A percentile compares a stretch with the other conserved stretches of the same genome.
Evolutionary conservation across 1,140 invertebrate species (phyloP).

Genomic region (Cherax destructor): DNA sequence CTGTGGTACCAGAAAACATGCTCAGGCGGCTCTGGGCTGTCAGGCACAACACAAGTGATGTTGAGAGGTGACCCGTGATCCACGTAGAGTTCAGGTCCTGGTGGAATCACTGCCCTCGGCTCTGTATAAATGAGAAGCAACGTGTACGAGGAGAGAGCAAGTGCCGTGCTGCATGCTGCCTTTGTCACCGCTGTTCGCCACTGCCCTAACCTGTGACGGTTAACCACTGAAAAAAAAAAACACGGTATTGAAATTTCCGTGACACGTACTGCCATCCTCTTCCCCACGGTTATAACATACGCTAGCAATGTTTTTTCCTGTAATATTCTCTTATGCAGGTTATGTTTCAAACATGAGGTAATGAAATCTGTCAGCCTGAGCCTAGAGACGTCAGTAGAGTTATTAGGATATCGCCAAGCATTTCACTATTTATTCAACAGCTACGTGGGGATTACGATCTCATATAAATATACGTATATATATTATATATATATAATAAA

Average conservation of each 20-base stretch:
- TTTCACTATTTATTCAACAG: background rate
- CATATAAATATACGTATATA: background rate
- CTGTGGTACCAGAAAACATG: slow-evolving; percentile 86
- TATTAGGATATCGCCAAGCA: too few species aligned
- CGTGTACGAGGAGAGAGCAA: background rate
- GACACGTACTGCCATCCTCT: too few species aligned
- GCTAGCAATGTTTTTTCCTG: too few species aligned
- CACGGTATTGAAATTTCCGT: too few species aligned
- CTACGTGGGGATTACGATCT: background rate
- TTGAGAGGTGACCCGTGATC: slow-evolving; percentile 94
- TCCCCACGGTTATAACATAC: too few species aligned
- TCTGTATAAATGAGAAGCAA: slow-evolving; percentile 78
- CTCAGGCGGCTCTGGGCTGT: slow-evolving; percentile 92
- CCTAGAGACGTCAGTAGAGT: too few species aligned
- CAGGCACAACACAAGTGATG: slow-evolving; percentile 91
- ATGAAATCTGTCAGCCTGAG: too few species aligned
- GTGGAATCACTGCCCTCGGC: slow-evolving; percentile 90
- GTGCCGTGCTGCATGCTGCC: background rate
- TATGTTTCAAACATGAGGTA: too few species aligned
- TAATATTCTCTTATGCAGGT: too few species aligned
- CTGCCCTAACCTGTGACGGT: background rate
- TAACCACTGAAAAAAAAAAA: too few species aligned
- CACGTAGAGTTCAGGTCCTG: slow-evolving; percentile 91
- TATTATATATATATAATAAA: slow-evolving; percentile 1
- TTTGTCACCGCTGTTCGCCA: background rate